These are phyloP conservation scores for Mionectes olivaceus DNA, from an alignment of 2,797 vertebrate species.

Conservation along the genomic window DNA sequence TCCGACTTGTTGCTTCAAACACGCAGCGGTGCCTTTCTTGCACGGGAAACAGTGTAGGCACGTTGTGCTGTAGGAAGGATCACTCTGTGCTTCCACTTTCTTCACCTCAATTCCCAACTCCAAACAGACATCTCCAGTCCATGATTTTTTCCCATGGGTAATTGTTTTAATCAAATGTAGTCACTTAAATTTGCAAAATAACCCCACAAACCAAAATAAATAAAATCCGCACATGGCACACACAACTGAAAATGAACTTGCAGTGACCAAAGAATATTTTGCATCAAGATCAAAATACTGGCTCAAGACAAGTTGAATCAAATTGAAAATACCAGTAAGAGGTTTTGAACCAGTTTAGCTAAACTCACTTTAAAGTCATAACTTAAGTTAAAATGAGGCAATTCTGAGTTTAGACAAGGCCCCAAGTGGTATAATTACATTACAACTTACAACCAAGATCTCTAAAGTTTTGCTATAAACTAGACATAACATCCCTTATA, in stretches of 20 bases:
- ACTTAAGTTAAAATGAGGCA: not conserved
- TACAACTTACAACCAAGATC: not conserved
- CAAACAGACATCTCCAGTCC: not conserved
- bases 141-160: not conserved
- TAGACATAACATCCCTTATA: not conserved
- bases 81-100: not conserved
- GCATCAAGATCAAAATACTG: not conserved
- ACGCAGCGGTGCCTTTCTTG: not conserved
- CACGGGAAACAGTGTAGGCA: not conserved
- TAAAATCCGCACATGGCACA: not conserved
- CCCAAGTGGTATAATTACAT: not conserved
- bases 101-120: not conserved
- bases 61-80: accelerated
- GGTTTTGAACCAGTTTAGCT: not conserved
- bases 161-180: not conserved
- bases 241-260: not conserved
- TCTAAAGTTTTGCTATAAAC: not conserved
- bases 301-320: not conserved
- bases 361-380: not conserved
- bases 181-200: not conserved
- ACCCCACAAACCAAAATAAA: not conserved
- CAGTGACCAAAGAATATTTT: not conserved
- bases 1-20: not conserved
- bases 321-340: not conserved
- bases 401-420: not conserved